phyloP scores from a whole-genome alignment of 2,113 vertebrate species.

The Spermophilus dauricus region DNA sequence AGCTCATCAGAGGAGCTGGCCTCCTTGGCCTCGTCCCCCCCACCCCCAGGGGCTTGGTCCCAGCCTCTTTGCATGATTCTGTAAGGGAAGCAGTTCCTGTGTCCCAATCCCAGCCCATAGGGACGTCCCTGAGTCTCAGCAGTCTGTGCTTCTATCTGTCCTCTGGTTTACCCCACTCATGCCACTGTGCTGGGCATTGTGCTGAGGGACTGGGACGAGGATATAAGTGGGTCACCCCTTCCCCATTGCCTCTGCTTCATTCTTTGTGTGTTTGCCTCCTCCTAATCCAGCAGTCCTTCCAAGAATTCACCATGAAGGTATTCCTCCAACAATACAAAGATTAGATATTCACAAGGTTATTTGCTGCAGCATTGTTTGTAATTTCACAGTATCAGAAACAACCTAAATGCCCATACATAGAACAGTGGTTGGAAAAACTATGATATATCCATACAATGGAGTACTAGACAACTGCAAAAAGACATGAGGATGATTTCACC shows the following conservation, averaged over 20 bases:
- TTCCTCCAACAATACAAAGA: neutral
- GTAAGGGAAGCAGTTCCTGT: neutral
- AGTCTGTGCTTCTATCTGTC: neutral
- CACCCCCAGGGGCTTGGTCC: neutral
- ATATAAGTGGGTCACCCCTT: neutral
- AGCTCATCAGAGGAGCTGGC: neutral
- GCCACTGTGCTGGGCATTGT: neutral
- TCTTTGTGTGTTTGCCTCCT: neutral
- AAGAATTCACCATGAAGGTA: neutral
- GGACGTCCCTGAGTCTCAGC: neutral
- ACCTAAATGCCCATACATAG: neutral
- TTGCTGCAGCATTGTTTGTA: neutral
- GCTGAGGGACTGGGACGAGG: neutral
- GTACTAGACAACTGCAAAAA: neutral
- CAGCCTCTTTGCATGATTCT: conserved; percentile 1
- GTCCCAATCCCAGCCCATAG: neutral
- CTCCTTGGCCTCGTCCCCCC: conserved; percentile 30
- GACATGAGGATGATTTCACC: neutral
- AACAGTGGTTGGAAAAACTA: neutral
- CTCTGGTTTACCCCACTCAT: neutral
- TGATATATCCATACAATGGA: neutral
- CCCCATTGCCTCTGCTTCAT: neutral
- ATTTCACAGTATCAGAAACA: conserved; percentile 34
- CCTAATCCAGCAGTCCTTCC: neutral
- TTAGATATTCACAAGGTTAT: neutral